Base-by-base conservation (phyloP, 1,140 invertebrate species). In the Helicorthomorpha holstii region DNA sequence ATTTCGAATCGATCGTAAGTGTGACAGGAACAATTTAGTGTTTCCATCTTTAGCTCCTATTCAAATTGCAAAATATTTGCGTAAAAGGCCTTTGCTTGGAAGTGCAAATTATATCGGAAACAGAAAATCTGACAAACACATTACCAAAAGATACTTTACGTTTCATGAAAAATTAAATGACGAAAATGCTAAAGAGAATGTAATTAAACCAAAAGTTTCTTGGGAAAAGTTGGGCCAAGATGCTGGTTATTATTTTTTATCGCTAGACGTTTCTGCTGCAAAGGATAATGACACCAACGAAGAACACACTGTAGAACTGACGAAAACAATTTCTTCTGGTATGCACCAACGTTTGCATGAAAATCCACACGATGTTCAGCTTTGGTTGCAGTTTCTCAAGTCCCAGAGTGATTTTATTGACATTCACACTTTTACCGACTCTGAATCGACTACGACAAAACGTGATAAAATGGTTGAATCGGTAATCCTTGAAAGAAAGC, bases 301-400 rank as follows among this genome's bases (percentile, higher is more conserved):
- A 19, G 55, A 57, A 43, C 54, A 34, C 27, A 50, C 26, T 22
- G 27, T 38, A 14, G 12, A 48, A 25, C 25, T 21, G 29, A 7
- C 29, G 47, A 10, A 27, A n/a, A 64, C 64, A 54, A n/a, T n/a
- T n/a, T 63, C 63, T 10, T 60, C 58, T 24, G 57, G 57, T 12
- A 73, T 61, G 50, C 73, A 73, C 56, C 60, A 64, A 52, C 52
- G 54, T 45, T 53, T 70, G 16, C 57, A 61, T 44, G 62, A 67
- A 26, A 56, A 67, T 44, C 67, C 71, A 24, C 43, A 56, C 7
- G 61, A 72, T 60, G 56, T 66, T 14, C 48, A 65, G 38, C 38
- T 66, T 16, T 73, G 72, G 72, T 38, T 73, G 2, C 66, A 73
- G 26, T 73, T 73, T 67, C 61, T 73, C 3, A 54, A 62, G 23